These are phyloP conservation scores for Psammodynastes pulverulentus DNA, from an alignment of 2,113 vertebrate genomes.

Conservation along the genomic window DNA sequence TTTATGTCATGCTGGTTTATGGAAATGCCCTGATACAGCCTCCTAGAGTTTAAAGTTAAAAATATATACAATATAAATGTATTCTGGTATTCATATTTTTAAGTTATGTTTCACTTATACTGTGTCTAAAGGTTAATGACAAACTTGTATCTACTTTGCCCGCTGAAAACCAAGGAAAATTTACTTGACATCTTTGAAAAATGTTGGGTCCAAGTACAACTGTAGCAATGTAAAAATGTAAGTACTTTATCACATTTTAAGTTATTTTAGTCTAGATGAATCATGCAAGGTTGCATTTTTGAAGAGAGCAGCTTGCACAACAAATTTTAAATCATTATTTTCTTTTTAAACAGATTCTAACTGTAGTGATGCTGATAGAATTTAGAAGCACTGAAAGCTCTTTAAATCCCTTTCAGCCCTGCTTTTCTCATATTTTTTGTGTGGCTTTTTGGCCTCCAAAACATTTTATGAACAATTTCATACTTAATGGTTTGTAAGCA, in stretches of 20 bases:
- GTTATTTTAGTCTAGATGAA: neutral
- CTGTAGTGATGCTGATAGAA: conserved; percentile 44
- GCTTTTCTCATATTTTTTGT: conserved; percentile 62
- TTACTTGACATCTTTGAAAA: neutral
- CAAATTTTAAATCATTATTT: neutral
- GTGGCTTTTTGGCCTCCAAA: conserved; percentile 60
- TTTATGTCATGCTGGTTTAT: neutral
- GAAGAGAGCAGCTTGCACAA: neutral
- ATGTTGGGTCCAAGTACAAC: neutral
- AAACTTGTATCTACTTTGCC: neutral
- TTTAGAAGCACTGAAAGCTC: conserved; percentile 29
- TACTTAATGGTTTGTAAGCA: conserved; percentile 87
- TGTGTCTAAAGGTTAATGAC: neutral
- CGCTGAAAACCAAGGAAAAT: neutral
- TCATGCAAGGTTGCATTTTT: neutral
- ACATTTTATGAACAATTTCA: conserved; percentile 87
- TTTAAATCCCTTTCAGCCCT: conserved; percentile 55
- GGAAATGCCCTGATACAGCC: neutral
- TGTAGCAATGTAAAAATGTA: neutral
- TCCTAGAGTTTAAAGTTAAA: neutral
- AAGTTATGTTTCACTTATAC: neutral
- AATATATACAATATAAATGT: neutral
- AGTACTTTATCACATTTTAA: neutral
- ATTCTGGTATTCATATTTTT: neutral
- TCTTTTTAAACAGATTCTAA: neutral